Conservation (phyloP, 1,140 invertebrate species). For the Homalodisca vitripennis region DNA sequence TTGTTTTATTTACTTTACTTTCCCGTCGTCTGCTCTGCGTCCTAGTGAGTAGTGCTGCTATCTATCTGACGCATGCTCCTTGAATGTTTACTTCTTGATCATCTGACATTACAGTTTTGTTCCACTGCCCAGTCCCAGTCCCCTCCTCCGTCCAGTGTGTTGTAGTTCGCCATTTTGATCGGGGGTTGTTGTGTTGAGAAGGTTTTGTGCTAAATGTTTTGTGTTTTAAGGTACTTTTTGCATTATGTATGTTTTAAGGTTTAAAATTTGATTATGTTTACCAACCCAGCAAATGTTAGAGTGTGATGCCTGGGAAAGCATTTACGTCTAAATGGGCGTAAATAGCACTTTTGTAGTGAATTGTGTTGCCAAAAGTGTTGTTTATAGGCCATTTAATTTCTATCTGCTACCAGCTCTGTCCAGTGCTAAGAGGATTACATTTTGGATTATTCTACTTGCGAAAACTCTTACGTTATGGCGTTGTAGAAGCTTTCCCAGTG, state of each 20-base stretch:
- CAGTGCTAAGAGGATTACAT: neutral
- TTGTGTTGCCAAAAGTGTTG: conserved; percentile 20
- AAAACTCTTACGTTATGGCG: conserved; percentile 15
- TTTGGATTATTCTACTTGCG: neutral
- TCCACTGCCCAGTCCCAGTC: neutral
- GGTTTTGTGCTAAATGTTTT: neutral
- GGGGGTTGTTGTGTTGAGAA: neutral
- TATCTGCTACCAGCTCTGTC: conserved; percentile 2
- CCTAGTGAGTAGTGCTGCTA: neutral
- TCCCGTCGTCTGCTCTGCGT: too few species aligned
- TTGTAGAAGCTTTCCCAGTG: conserved; percentile 32
- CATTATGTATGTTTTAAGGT: neutral
- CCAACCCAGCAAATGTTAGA: neutral
- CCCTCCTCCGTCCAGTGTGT: too few species aligned
- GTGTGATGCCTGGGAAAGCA: conserved; percentile 10
- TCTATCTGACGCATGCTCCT: neutral
- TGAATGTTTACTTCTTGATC: conserved; percentile 3
- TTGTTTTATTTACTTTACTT: too few species aligned
- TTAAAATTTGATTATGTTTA: conserved; percentile 4
- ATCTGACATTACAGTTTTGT: conserved; percentile 7
- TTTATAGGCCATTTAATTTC: conserved; percentile 17
- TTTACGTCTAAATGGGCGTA: conserved; percentile 13
- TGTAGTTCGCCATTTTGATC: conserved; percentile 8
- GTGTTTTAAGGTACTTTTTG: neutral
- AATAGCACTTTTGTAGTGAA: conserved; percentile 2